A percentile compares a stretch with the other conserved stretches of the same genome.
Evolutionary conservation across 2,113 vertebrate species (phyloP).

Genomic region (Dasypus novemcinctus): DNA sequence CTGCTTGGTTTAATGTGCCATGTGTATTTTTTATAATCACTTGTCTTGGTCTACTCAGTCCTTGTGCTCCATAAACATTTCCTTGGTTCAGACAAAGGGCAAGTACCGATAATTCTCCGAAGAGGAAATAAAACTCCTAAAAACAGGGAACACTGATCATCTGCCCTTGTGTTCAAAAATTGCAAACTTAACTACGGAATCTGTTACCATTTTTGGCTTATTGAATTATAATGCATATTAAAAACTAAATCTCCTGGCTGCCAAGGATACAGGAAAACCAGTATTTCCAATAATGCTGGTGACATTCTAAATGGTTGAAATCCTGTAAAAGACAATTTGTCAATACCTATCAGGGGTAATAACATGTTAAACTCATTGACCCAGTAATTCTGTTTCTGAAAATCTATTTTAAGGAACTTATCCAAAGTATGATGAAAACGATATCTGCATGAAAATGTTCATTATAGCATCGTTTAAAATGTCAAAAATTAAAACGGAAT

Average conservation of each 20-base stretch:
- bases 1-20: rapidly evolving
- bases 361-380: conserved; percentile 40
- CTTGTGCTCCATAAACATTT: background rate
- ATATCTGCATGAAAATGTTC: background rate
- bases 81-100: conserved; percentile 15
- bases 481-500: conserved; percentile 39
- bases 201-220: background rate
- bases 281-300: background rate
- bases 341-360: conserved; percentile 45
- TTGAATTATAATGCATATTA: background rate
- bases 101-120: background rate
- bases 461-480: conserved; percentile 47
- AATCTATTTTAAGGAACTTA: conserved; percentile 55
- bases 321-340: conserved; percentile 30
- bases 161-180: background rate
- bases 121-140: background rate
- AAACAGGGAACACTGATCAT: background rate
- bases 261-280: background rate
- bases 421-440: conserved; percentile 23
- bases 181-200: background rate
- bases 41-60: background rate
- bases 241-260: background rate
- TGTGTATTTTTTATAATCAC: background rate
- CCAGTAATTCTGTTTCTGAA: conserved; percentile 42
- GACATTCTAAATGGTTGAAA: conserved; percentile 12